Evolutionary conservation across 2,888 invertebrate genomes (phyloP).

Genomic region (Fissipunctia ypsillon): DNA sequence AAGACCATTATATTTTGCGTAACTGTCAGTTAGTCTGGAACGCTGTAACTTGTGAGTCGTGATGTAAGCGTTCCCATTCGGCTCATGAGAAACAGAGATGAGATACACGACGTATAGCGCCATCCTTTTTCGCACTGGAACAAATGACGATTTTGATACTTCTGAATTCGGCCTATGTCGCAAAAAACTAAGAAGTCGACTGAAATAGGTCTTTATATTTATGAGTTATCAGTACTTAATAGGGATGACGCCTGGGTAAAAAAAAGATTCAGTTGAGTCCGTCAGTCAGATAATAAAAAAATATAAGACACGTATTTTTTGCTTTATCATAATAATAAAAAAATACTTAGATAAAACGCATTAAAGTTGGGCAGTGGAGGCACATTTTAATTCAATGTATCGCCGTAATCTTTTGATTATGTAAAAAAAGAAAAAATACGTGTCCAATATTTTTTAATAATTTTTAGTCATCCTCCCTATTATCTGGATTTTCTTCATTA

Average conservation of each 20-base stretch:
- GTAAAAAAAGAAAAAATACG: too few relatives aligned
- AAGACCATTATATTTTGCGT: slow-evolving; percentile 40
- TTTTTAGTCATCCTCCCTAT: too few relatives aligned
- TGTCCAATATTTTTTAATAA: too few relatives aligned
- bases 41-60: slow-evolving; percentile 20
- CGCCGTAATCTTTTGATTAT: too few relatives aligned
- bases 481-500: slow-evolving; percentile 31
- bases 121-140: slow-evolving; percentile 5
- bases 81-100: neutral
- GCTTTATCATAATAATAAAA: too few relatives aligned
- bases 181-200: neutral
- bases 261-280: too few relatives aligned
- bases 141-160: slow-evolving; percentile 2
- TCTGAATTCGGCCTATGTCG: neutral
- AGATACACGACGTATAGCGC: neutral
- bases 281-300: too few relatives aligned
- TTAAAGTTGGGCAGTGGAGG: too few relatives aligned
- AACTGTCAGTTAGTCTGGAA: slow-evolving; percentile 21
- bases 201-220: slow-evolving; percentile 10
- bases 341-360: too few relatives aligned
- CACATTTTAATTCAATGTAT: too few relatives aligned
- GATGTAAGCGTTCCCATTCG: slow-evolving; percentile 14
- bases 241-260: too few relatives aligned
- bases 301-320: too few relatives aligned
- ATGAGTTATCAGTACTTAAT: slow-evolving; percentile 6